Conservation (phyloP, 2,888 invertebrate genomes). For the Xanthia togata region DNA sequence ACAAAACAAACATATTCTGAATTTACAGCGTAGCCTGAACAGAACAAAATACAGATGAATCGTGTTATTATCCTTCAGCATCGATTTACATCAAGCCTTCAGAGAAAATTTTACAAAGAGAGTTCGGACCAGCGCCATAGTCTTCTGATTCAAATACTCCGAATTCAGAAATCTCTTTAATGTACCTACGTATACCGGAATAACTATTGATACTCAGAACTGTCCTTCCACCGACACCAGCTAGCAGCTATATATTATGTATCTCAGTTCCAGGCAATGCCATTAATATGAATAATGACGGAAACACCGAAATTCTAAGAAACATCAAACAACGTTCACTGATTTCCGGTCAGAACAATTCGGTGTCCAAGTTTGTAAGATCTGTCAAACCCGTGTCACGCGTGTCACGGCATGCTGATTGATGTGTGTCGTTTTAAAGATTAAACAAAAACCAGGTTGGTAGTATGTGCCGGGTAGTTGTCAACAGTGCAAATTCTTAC, state of each 20-base stretch:
- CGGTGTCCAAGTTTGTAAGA: constrained; percentile 41
- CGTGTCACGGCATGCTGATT: constrained; percentile 50
- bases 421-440: constrained; percentile 41
- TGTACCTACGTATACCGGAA: background rate
- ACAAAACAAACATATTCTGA: background rate
- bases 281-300: constrained; percentile 2
- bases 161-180: constrained; percentile 4
- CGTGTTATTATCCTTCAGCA: too few relatives aligned
- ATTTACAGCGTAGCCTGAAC: background rate
- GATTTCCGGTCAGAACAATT: constrained; percentile 12
- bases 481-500: background rate
- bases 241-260: background rate
- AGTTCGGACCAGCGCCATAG: background rate
- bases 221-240: background rate
- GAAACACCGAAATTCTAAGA: constrained; percentile 17
- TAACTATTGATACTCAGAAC: constrained; percentile 8
- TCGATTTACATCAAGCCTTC: too few relatives aligned
- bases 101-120: background rate
- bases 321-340: constrained; percentile 35
- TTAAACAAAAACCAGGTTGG: constrained; percentile 16
- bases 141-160: background rate
- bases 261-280: background rate
- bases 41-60: background rate
- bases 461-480: background rate
- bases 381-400: constrained; percentile 44